Evolutionary conservation across 2,113 vertebrate species (phyloP), one percentile per base, ranked within the genome.

Genomic region (Telmatochromis brachygnathus): DNA sequence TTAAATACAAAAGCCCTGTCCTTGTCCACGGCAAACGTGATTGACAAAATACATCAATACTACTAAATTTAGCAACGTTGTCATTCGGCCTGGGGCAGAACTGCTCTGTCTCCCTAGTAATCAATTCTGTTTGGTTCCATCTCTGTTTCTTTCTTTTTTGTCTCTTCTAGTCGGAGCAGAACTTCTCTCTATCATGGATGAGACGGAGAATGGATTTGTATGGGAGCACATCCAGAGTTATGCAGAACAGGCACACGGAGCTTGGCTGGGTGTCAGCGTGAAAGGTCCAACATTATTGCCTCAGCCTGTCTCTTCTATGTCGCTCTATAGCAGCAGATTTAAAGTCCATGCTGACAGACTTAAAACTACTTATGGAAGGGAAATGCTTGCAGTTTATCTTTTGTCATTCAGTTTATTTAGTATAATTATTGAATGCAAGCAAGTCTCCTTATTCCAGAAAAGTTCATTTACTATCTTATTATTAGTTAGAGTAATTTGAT

Each of bases 261-360:
- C 98, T 80, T 99, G 99, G 99, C 96, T 99, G 79, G 98, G 98
- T 91, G 97, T 99, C 97, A 97, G 94, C 82, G 97, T 98, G 88
- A 98, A 97, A 98, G 98, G 99, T 99, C 95, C 39, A 58, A 94
- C 49, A 23, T 19, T 26, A 8, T 23, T 53, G 4, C 47, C 33
- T 85, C 82, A 82, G 6, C 75, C n/a, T 26, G 2, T 26, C 9
- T 9, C 13, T 9, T 51, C 49, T 55, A 33, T 54, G 53, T 51
- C 4, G 17, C 26, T 65, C 15, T 42, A 11, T 23, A 30, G 49
- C 86, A 73, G 47, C 55, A 54, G 3, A 55, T 45, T 35, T 42
- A 35, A 54, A 68, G 60, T 53, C 54, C 45, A 77, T 1, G 6
- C 2, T 13, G 35, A 39, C 62, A 86, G 0, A 83, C 58, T 79